Base-by-base conservation (phyloP, 1,140 invertebrate genomes). In the Caenorhabditis tropicalis region DNA sequence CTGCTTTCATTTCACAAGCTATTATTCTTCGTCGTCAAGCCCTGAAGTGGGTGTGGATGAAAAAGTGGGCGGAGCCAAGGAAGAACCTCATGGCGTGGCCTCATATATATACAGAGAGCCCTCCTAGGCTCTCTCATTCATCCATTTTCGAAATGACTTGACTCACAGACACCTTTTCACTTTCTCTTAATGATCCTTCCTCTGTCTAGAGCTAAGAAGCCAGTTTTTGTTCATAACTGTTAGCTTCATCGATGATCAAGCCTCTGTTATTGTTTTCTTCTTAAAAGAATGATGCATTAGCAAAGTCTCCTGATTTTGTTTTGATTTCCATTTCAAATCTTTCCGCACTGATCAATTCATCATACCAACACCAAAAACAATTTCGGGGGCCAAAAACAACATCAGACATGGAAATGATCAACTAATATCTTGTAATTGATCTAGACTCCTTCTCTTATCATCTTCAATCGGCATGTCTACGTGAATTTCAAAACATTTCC, bases 341-440 rank as follows among this genome's bases (percentile, higher is more conserved):
- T 27, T 27, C 21, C 7, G 9, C 0, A 56, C 53, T 56, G 53
- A 56, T 56, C 53, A 27, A 7, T 24, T n/a, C 53, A 10, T n/a
- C 19, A 12, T 19, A 15, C 24, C 15, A 56, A 19, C 2, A 56
- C 7, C 21, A 65, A 33, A 65, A 51, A 51, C 39, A 43, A 6
- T 43, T 51, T 16, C 16, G 36, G 24, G 29, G 53, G 7, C 12
- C 53, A 27, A 58, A 58, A 65, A 65, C 24, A 36, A 36, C 58
- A 65, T 60, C 29, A 60, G 58, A 60, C 58, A 60, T 60, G 58
- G 10, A 60, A 60, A 65, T 65, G 31, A 65, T 65, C 58, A 65
- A 33, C 2, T 65, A 15, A 65, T 65, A 65, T 65, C 58, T 65
- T 33, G 58, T 65, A 65, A 65, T 65, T 65, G 58, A 65, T 36